Conservation (phyloP, 2,888 invertebrate genomes). For the Apodemia hepburni region DNA sequence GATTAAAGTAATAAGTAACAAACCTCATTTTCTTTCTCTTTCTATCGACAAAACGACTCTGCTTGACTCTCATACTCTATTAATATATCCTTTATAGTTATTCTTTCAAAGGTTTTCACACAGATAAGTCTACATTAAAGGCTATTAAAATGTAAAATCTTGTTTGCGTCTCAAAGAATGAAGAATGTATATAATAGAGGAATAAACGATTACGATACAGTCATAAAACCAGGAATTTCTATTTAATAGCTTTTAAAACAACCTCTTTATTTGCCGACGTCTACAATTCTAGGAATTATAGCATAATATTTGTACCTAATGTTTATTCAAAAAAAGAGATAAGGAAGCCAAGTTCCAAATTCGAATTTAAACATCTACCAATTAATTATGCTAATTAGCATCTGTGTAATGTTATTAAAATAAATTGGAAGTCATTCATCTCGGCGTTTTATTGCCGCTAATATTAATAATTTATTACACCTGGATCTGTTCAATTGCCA, state of each 20-base stretch:
- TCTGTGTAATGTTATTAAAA: slow-evolving; percentile 15
- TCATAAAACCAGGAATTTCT: slow-evolving; percentile 1
- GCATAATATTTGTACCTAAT: background rate
- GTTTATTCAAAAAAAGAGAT: background rate
- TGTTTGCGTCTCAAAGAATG: background rate
- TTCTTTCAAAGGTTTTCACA: no score
- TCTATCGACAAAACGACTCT: no score
- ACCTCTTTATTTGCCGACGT: slow-evolving; percentile 4
- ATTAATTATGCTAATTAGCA: slow-evolving; percentile 15
- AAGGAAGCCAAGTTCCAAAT: slow-evolving; percentile 2
- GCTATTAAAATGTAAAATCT: background rate
- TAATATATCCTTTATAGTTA: no score
- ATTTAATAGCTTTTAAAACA: slow-evolving; percentile 1
- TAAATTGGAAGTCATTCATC: slow-evolving; percentile 15
- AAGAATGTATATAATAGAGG: background rate
- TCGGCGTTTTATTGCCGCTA: slow-evolving; percentile 12
- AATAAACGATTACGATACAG: background rate
- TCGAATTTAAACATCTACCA: slow-evolving; percentile 13
- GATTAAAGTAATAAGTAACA: no score
- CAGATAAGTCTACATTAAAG: background rate
- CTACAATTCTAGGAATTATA: slow-evolving; percentile 1
- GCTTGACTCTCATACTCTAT: no score
- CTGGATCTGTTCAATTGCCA: slow-evolving; percentile 13
- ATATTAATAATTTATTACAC: slow-evolving; percentile 15
- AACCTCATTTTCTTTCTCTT: no score